phyloP scores from a whole-genome alignment of 92 coral and sea anemone genomes.

The Meandrina meandrites region DNA sequence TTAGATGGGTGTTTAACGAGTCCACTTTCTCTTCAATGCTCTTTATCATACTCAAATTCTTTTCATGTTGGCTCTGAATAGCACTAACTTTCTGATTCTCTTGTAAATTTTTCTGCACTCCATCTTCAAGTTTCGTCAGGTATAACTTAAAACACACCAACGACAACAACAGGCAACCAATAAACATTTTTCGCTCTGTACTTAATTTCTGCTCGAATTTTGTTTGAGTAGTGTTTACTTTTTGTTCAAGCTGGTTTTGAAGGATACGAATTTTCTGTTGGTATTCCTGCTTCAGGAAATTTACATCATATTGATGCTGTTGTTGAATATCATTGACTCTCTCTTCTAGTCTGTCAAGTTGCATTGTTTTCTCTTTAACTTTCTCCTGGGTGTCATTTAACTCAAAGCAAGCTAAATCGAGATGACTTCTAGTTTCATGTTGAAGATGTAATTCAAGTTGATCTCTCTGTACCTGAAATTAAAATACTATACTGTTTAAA shows the following conservation, averaged over 20 bases:
- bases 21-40: not conserved
- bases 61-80: not conserved
- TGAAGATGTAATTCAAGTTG: conserved; percentile 2
- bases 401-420: not conserved
- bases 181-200: not conserved
- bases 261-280: not conserved
- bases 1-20: not conserved
- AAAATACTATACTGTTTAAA: too few species aligned
- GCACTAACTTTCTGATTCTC: not conserved
- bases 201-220: not conserved
- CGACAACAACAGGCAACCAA: not conserved
- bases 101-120: not conserved
- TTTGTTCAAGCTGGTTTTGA: conserved; percentile 2
- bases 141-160: not conserved
- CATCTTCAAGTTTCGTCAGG: not conserved
- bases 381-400: not conserved
- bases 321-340: not conserved
- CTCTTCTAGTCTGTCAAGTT: not conserved
- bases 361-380: not conserved
- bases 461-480: not conserved
- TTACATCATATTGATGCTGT: not conserved
- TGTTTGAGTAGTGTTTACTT: not conserved
- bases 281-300: not conserved
- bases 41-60: not conserved
- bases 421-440: not conserved